These are phyloP conservation scores for Lycophotia porphyrea DNA, from an alignment of 2,888 invertebrate species.

Conservation along the genomic window DNA sequence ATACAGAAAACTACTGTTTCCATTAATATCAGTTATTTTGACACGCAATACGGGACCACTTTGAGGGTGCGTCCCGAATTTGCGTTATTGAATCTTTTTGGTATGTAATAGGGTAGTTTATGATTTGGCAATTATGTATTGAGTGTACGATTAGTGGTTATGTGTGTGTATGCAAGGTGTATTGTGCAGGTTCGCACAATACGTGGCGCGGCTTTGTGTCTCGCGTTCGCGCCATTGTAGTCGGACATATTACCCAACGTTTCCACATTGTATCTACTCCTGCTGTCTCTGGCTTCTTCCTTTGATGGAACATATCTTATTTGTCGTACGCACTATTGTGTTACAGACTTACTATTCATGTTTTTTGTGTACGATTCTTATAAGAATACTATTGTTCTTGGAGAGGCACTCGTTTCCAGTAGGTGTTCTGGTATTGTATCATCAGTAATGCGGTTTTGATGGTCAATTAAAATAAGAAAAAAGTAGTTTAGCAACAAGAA, in stretches of 20 bases:
- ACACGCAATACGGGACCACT: conserved; percentile 78
- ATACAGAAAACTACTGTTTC: conserved; percentile 80
- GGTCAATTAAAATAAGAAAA: background rate
- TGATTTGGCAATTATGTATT: conserved; percentile 76
- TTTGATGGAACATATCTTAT: conserved; percentile 86
- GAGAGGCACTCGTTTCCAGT: conserved; percentile 21
- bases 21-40: conserved; percentile 85
- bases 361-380: conserved; percentile 60
- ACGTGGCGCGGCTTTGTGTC: conserved; percentile 87
- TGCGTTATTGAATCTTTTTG: conserved; percentile 59
- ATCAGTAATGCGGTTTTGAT: background rate
- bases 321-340: conserved; percentile 76
- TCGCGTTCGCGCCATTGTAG: conserved; percentile 87
- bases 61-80: conserved; percentile 57
- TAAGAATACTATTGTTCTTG: conserved; percentile 50
- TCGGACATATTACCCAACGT: conserved; percentile 89
- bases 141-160: conserved; percentile 72
- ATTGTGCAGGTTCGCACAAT: conserved; percentile 88
- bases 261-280: conserved; percentile 86
- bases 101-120: conserved; percentile 72
- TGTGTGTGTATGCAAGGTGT: conserved; percentile 86
- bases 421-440: conserved; percentile 5
- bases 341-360: conserved; percentile 53
- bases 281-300: conserved; percentile 84
- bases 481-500: background rate